Evolutionary conservation across 2,113 vertebrate genomes (phyloP).

Genomic region (rat (Rattus norvegicus)): GRCr8 NC_086019.1:213425001-213425500

Average conservation of each 20-base stretch:
- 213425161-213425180: background rate
- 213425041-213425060: background rate
- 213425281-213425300: background rate
- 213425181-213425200: background rate
- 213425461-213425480: background rate
- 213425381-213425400: background rate
- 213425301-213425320: background rate
- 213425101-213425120: no score
- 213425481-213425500: background rate
- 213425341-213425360: background rate
- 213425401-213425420: background rate
- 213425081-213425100: background rate
- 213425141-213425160: background rate
- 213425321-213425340: background rate
- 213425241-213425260: background rate
- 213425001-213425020: accelerated
- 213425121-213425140: background rate
- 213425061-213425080: background rate
- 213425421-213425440: background rate
- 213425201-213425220: background rate
- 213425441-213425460: background rate
- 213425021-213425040: background rate
- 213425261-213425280: background rate
- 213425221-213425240: background rate
- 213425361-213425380: no score